Conservation (phyloP, 2,888 invertebrate species). For the Malacosoma neustria region DNA sequence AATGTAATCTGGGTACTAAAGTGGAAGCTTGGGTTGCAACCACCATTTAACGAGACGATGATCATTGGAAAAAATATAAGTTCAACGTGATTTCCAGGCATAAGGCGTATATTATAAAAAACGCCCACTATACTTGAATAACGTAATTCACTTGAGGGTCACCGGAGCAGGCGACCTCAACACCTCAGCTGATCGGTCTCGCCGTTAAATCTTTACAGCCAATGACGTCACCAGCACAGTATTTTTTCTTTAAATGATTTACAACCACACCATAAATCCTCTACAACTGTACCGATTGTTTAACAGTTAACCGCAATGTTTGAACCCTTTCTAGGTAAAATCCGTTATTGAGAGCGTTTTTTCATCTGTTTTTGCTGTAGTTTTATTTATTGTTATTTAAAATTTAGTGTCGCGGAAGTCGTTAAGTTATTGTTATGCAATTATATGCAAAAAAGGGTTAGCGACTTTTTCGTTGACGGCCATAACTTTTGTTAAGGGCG, state of each 20-base stretch:
- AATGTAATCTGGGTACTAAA: too few species aligned
- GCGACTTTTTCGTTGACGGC: constrained; percentile 20
- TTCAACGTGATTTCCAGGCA: too few species aligned
- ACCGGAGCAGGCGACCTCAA: constrained; percentile 36
- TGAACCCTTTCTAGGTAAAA: constrained; percentile 69
- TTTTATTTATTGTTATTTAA: constrained; percentile 42
- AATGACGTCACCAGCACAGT: constrained; percentile 52
- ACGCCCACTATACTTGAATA: constrained; percentile 7
- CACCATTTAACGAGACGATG: too few species aligned
- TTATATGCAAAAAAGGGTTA: constrained; percentile 66
- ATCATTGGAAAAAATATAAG: too few species aligned
- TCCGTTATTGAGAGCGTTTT: constrained; percentile 39
- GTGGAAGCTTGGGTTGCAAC: too few species aligned
- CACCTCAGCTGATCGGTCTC: constrained; percentile 58
- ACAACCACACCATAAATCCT: constrained; percentile 59
- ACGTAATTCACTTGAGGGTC: constrained; percentile 19
- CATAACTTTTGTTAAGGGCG: constrained; percentile 22
- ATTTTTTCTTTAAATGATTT: constrained; percentile 67
- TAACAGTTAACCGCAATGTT: constrained; percentile 71
- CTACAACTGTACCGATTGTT: constrained; percentile 69
- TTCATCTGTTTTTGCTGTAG: constrained; percentile 56
- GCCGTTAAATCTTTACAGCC: constrained; percentile 63
- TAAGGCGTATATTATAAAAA: too few species aligned
- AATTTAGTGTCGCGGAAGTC: constrained; percentile 38
- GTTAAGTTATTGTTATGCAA: constrained; percentile 47